Evolutionary conservation across 2,888 invertebrate species (phyloP).

Genomic region (Xestia sexstrigata): DNA sequence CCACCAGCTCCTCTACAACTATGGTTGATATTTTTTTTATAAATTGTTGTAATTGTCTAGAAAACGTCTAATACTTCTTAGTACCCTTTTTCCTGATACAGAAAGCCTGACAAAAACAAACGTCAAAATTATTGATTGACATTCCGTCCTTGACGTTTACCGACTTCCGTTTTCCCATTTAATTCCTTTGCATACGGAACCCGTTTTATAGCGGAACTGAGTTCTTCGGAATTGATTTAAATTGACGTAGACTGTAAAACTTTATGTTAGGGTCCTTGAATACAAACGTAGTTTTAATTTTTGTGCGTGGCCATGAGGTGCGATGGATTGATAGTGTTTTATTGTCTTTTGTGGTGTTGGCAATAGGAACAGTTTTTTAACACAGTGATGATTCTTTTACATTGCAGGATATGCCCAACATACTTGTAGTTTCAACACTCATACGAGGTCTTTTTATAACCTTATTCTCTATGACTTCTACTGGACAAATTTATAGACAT

Average conservation of each 20-base stretch:
- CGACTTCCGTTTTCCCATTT: constrained; percentile 25
- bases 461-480: no score
- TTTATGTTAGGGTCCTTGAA: constrained; percentile 78
- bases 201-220: constrained; percentile 62
- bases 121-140: constrained; percentile 52
- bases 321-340: not conserved
- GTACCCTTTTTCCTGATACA: no score
- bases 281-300: constrained; percentile 85
- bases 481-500: no score
- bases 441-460: no score
- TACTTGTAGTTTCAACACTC: no score
- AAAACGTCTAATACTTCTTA: not conserved
- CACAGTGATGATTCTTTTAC: no score
- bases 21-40: not conserved
- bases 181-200: constrained; percentile 50
- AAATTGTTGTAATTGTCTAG: no score
- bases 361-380: not conserved
- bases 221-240: constrained; percentile 82
- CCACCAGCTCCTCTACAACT: not conserved
- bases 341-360: not conserved
- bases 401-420: no score
- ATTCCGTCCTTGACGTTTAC: constrained; percentile 43
- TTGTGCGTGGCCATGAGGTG: constrained; percentile 68
- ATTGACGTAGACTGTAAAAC: constrained; percentile 81
- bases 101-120: constrained; percentile 12